phyloP scores from a whole-genome alignment of 2,888 invertebrate genomes.

The Hyppa rectilinea region DNA sequence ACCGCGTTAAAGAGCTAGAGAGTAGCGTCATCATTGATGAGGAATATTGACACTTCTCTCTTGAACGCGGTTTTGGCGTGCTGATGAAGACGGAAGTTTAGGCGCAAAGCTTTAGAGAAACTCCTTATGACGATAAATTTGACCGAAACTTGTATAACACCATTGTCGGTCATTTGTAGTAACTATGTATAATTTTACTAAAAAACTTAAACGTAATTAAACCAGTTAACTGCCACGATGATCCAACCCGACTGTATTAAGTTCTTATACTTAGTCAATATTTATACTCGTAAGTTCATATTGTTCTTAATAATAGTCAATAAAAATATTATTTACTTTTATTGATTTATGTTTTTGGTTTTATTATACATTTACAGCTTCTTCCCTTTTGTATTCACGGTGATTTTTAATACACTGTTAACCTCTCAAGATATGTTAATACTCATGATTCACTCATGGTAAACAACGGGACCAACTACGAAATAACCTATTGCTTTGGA shows the following conservation, averaged over 20 bases:
- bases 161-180: not conserved
- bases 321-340: conserved; percentile 71
- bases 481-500: no score
- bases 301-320: conserved; percentile 75
- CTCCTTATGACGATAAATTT: not conserved
- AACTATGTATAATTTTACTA: not conserved
- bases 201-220: not conserved
- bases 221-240: conserved; percentile 1
- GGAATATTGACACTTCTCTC: no score
- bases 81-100: not conserved
- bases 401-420: no score
- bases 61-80: no score
- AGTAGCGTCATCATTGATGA: no score
- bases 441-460: no score
- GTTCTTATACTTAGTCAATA: conserved; percentile 68
- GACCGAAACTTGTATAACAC: not conserved
- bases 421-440: no score
- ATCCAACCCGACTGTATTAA: conserved; percentile 45
- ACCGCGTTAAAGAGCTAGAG: no score
- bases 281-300: conserved; percentile 73
- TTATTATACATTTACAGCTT: no score
- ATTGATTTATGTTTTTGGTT: conserved; percentile 55
- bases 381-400: no score
- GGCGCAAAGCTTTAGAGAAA: not conserved
- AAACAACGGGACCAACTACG: no score